Evolutionary conservation across 2,888 invertebrate genomes (phyloP), one percentile per base, ranked within the genome.

Genomic region (Hemistola chrysoprasaria): DNA sequence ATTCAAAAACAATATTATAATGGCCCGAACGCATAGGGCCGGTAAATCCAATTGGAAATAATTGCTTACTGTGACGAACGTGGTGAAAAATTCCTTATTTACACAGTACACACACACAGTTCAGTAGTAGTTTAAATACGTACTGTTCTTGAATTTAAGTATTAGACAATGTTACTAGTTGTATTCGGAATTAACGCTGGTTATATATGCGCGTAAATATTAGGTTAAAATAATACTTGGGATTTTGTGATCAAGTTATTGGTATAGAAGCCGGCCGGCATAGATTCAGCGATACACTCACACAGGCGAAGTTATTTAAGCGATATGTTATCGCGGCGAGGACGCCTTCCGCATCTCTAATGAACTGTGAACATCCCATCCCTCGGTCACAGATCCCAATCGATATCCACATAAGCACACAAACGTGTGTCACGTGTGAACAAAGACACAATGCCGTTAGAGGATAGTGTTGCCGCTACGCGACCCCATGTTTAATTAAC

Each of bases 291-390:
- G 47, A 50, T 52, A 53, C 16, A 16, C 42, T 30, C 32, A 41
- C 36, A 50, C 40, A 47, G 47, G 44, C 42, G 46, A 47, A 56
- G 62, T 62, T 65, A 59, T 62, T 64, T 69, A 59, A 62, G 58
- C 57, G 58, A 63, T 65, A 66, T 62, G 61, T 67, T 65, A 67
- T 68, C 62, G 56, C 46, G 53, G 40, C 54, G 42, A 48, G 59
- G 50, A 56, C 60, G 60, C 60, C 60, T 57, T 57, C 59, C 56
- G 64, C 69, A 73, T 71, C 59, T 62, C 64, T 71, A 75, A 73
- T 74, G 71, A 77, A 61, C 65, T 65, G 73, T 67, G 62, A 70
- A 60, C 60, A 63, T 47, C 59, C 52, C 53, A 47, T 52, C 57
- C 61, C 53, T 58, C 60, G 59, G 59, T 59, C 61, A 44, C 52